These are phyloP conservation scores for Steatocranus sp. DNA, from an alignment of 2,797 vertebrate genomes.

Conservation along the genomic window DNA sequence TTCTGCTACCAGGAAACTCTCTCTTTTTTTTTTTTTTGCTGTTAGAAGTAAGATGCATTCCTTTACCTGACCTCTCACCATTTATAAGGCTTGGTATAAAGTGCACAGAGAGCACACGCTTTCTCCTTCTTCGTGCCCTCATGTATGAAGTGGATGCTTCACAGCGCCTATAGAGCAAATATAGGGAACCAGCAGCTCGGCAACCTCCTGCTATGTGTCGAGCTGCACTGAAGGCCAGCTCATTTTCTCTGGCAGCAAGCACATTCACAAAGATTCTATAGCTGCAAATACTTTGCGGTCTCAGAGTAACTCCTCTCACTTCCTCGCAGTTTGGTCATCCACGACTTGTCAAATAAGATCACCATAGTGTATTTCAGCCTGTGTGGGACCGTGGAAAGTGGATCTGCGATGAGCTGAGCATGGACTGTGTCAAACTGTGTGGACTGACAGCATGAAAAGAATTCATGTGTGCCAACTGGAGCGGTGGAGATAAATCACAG, in stretches of 20 bases:
- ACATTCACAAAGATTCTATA: constrained; percentile 25
- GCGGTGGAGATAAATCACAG: constrained; percentile 30
- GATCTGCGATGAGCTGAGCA: constrained; percentile 46
- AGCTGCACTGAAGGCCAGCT: neutral
- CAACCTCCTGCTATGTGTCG: constrained; percentile 5
- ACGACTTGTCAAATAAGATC: constrained; percentile 62
- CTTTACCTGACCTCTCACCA: constrained; percentile 34
- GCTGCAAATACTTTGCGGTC: constrained; percentile 23
- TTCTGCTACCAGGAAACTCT: neutral
- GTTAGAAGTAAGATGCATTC: constrained; percentile 8
- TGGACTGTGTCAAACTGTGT: constrained; percentile 29
- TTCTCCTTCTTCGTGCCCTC: neutral
- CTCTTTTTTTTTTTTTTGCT: neutral
- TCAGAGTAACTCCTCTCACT: constrained; percentile 42
- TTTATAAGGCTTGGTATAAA: constrained; percentile 24
- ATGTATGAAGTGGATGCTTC: neutral
- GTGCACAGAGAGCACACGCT: neutral
- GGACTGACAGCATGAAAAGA: constrained; percentile 30
- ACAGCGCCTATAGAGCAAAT: constrained; percentile 25
- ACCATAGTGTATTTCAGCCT: constrained; percentile 29
- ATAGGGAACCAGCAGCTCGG: constrained; percentile 11
- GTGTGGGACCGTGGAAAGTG: constrained; percentile 26
- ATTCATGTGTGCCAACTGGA: constrained; percentile 19
- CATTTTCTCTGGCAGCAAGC: constrained; percentile 30
- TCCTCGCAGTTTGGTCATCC: constrained; percentile 48